A percentile compares a stretch with the other conserved stretches of the same genome.
Conservation (phyloP, 1,140 invertebrate genomes). For the Drosophila sp. region DNA sequence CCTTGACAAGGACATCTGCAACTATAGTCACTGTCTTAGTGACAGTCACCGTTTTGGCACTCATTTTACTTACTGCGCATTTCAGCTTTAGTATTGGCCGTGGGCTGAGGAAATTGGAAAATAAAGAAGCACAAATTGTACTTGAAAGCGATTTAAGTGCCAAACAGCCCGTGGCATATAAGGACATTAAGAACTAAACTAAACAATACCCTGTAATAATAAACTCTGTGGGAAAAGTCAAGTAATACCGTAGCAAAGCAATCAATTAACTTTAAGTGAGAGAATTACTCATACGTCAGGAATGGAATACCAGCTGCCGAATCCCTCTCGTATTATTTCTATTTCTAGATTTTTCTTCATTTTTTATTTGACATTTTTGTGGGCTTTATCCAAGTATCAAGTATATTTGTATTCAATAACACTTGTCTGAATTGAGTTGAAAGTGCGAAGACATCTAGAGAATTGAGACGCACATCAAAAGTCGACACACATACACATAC, state of each 20-base stretch:
- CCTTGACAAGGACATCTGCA: conserved; percentile 32
- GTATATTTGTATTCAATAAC: conserved; percentile 63
- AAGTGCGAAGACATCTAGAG: conserved; percentile 74
- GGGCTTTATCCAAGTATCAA: too few relatives aligned
- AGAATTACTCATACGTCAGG: conserved; percentile 51
- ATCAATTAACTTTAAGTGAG: neutral
- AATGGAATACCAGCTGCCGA: conserved; percentile 27
- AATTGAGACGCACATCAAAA: conserved; percentile 60
- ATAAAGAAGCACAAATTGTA: conserved; percentile 66
- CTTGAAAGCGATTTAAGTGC: conserved; percentile 72
- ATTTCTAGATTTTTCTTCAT: neutral
- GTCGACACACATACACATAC: conserved; percentile 26
- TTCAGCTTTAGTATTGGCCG: conserved; percentile 42
- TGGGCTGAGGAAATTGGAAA: conserved; percentile 65
- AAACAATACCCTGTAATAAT: conserved; percentile 12
- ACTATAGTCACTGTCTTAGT: conserved; percentile 21
- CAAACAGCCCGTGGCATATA: conserved; percentile 35
- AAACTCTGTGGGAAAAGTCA: neutral
- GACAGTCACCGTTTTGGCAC: conserved; percentile 32
- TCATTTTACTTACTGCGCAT: conserved; percentile 48
- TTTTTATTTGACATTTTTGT: conserved; percentile 12
- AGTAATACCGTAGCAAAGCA: neutral
- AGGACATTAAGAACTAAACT: neutral
- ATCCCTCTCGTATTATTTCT: neutral
- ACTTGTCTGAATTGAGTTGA: conserved; percentile 55